phyloP scores from a whole-genome alignment of 1,140 invertebrate genomes.

The Proctacanthus coquilletti region DNA sequence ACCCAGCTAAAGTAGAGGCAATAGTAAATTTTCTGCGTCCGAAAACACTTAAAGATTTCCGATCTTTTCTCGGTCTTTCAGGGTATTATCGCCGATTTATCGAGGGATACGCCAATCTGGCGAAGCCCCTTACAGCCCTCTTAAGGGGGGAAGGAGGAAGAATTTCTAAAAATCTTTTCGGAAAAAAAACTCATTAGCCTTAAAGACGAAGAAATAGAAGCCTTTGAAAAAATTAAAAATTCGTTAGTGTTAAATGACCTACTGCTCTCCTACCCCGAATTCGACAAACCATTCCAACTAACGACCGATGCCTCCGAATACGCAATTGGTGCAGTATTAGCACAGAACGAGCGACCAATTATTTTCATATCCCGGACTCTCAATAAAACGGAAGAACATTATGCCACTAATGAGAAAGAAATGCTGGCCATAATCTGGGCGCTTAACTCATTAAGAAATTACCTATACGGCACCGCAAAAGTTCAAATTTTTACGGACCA shows the following conservation, averaged over 20 bases:
- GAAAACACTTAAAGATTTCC: conserved; percentile 5
- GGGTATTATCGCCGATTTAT: conserved; percentile 10
- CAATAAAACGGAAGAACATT: conserved; percentile 20
- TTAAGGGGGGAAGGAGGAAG: conserved; percentile 7
- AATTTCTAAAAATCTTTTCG: conserved; percentile 4
- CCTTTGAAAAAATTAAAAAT: conserved; percentile 28
- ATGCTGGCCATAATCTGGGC: conserved; percentile 20
- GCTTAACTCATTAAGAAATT: conserved; percentile 21
- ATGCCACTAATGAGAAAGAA: conserved; percentile 15
- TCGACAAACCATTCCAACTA: conserved; percentile 18
- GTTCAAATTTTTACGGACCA: conserved; percentile 30
- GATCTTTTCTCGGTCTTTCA: conserved; percentile 9
- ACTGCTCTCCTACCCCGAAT: conserved; percentile 23
- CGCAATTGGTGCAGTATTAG: conserved; percentile 20
- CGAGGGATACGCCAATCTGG: conserved; percentile 6
- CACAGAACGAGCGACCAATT: conserved; percentile 13
- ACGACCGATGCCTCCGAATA: conserved; percentile 16
- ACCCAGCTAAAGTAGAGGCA: conserved; percentile 10
- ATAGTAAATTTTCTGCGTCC: conserved; percentile 10
- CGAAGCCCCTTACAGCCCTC: conserved; percentile 6
- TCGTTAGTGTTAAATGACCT: conserved; percentile 26
- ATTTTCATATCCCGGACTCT: conserved; percentile 14
- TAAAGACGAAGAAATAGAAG: conserved; percentile 9
- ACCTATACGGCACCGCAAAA: conserved; percentile 19
- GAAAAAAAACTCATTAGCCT: conserved; percentile 5